Evolutionary conservation across 2,888 invertebrate species (phyloP), one percentile per base, ranked within the genome.

Genomic region (Drosophila demipolita): DNA sequence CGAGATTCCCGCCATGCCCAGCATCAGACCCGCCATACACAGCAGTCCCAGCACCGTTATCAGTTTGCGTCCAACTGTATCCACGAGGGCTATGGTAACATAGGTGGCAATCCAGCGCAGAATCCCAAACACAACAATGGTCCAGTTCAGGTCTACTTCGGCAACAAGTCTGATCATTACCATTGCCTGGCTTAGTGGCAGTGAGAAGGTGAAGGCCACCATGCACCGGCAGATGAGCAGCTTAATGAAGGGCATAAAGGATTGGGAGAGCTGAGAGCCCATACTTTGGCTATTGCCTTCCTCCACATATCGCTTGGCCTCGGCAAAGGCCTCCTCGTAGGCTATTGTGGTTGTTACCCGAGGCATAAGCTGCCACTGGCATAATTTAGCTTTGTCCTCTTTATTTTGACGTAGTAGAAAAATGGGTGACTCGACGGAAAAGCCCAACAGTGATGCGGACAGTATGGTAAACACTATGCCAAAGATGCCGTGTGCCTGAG

Each of bases 131-230:
- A 89, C 55, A 1, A 73, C 55, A 0, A 72, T 42, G 0, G 78
- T 61, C 91, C 90, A 89, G 63, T 48, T 33, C 0, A 55, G 26
- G n/a, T 35, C n/a, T 0, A 0, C n/a, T 6, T 63, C 29, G 1
- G 52, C n/a, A 0, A 26, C 7, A 0, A 2, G 0, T 2, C 55
- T 58, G 54, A 71, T 74, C 7, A 4, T 1, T 9, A 36, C 8
- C 58, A 84, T 63, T 0, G 74, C 45, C 4, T 17, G 3, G 54
- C 73, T 86, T 5, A 92, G 66, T 0, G 92, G 91, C 11, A 89
- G 0, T 0, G 92, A 87, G 49, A 92, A 83, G 17, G 87, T 78
- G 42, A 92, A 89, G 6, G 92, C 82, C 33, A 92, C 78, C 7
- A 89, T 72, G 60, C 82, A 76, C 23, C 92, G 90, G 52, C 86